phyloP scores from a whole-genome alignment of 2,888 invertebrate genomes.

The Chloromyia formosa region DNA sequence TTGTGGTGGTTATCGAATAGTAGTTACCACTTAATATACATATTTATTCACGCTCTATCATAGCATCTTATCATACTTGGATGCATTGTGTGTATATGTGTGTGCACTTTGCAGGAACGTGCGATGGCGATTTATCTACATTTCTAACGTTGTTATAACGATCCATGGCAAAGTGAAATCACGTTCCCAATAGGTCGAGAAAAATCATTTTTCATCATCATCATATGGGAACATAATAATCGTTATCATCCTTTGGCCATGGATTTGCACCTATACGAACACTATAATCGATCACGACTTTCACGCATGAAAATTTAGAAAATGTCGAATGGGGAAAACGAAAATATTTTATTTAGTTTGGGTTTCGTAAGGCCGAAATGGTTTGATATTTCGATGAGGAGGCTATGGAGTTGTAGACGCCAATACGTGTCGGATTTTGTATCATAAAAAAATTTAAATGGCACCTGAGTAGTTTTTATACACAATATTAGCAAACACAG shows the following conservation, averaged over 20 bases:
- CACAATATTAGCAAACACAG: too few relatives aligned
- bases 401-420: too few relatives aligned
- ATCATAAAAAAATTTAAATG: too few relatives aligned
- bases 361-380: too few relatives aligned
- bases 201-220: slow-evolving; percentile 42
- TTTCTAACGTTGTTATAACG: too few relatives aligned
- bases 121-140: slow-evolving; percentile 24
- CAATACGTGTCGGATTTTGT: too few relatives aligned
- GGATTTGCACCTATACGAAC: slow-evolving; percentile 16
- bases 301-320: slow-evolving; percentile 30
- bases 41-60: slow-evolving; percentile 38
- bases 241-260: background rate
- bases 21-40: slow-evolving; percentile 41
- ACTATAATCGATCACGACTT: slow-evolving; percentile 39
- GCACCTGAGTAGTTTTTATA: too few relatives aligned
- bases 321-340: too few relatives aligned
- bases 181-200: slow-evolving; percentile 38
- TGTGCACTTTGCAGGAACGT: too few relatives aligned
- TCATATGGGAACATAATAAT: background rate
- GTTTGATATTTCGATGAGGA: too few relatives aligned
- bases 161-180: slow-evolving; percentile 37
- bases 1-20: slow-evolving; percentile 24
- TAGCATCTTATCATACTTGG: slow-evolving; percentile 32
- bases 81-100: slow-evolving; percentile 25
- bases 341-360: too few relatives aligned